Evolutionary conservation across 1,140 invertebrate species (phyloP).

Genomic region (Chlorops oryzae): DNA sequence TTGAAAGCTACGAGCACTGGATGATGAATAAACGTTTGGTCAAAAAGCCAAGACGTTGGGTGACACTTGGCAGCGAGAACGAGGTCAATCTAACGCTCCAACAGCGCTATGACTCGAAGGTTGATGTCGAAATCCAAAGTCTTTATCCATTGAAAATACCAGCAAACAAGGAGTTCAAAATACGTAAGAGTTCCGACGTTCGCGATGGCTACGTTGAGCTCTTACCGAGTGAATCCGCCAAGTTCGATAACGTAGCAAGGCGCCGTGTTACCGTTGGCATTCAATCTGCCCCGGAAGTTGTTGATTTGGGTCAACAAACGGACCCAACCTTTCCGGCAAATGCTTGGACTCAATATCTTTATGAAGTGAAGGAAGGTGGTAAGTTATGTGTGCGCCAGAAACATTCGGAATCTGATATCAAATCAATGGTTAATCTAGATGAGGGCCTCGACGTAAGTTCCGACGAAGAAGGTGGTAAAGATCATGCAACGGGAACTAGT

Average conservation of each 20-base stretch:
- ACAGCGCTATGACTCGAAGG: constrained; percentile 52
- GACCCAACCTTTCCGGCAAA: constrained; percentile 58
- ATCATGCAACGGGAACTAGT: constrained; percentile 4
- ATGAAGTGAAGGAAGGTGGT: constrained; percentile 45
- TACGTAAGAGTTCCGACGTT: constrained; percentile 52
- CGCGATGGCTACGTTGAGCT: constrained; percentile 63
- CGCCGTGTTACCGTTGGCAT: constrained; percentile 52
- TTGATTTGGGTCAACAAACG: constrained; percentile 57
- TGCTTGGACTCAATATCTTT: constrained; percentile 59
- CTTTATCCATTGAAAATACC: constrained; percentile 54
- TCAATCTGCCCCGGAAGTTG: constrained; percentile 50
- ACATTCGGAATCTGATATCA: constrained; percentile 1
- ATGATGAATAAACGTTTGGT: constrained; percentile 56
- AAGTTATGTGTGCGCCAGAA: constrained; percentile 12
- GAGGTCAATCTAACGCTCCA: constrained; percentile 56
- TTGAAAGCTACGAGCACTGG: constrained; percentile 57
- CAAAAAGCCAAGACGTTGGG: constrained; percentile 58
- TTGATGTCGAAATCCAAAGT: constrained; percentile 60
- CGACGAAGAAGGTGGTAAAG: constrained; percentile 28
- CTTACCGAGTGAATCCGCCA: constrained; percentile 50
- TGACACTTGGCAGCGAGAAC: constrained; percentile 56
- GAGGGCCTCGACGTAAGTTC: constrained; percentile 30
- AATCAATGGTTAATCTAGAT: constrained; percentile 25
- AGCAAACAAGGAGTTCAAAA: constrained; percentile 36
- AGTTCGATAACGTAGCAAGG: constrained; percentile 54